Evolutionary conservation across 2,888 invertebrate genomes (phyloP), one percentile per base, ranked within the genome.

Genomic region (Leptopterna dolabrata): DNA sequence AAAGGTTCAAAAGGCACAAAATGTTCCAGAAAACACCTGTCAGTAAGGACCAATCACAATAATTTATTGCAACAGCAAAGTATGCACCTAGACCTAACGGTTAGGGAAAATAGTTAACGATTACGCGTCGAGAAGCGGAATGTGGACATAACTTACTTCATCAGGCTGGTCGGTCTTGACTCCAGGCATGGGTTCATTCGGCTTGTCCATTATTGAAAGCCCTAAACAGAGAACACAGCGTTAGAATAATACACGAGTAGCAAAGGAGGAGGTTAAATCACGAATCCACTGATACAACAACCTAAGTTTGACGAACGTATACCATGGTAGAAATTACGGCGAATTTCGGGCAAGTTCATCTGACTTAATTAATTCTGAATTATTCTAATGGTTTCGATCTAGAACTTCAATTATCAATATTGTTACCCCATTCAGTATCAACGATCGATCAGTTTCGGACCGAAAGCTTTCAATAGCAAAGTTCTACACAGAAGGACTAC

Each of bases 121-220:
- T n/a, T n/a, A n/a, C n/a, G n/a, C n/a, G n/a, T n/a, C n/a, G n/a
- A 36, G 4, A 36, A 36, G 4, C 36, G 4, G 36, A 36, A 36
- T 36, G 36, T 7, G 36, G 36, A 36, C 36, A 7, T 36, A 11
- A 24, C 81, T 51, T 36, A 81, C 81, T 24, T 81, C 81, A 55
- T 81, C 81, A 19, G 19, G 55, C 29, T 14, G 27, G 3, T 81
- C 81, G 14, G 51, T 27, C 30, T 29, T 30, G 81, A 55, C 81
- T 30, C 36, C 81, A 30, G 51, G 81, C 51, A 36, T 81, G 13
- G 81, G 14, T 55, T 81, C 81, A 51, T 81, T 81, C 14, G 81
- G 30, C 43, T 81, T 81, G 6, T 81, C 81, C 81, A 81, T 81
- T 9, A 24, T 78, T 19, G 36, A 63, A 36, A 36, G 7, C 19